Base-by-base conservation (phyloP, 2,888 invertebrate species). In the Macrosoma leucophasiata region DNA sequence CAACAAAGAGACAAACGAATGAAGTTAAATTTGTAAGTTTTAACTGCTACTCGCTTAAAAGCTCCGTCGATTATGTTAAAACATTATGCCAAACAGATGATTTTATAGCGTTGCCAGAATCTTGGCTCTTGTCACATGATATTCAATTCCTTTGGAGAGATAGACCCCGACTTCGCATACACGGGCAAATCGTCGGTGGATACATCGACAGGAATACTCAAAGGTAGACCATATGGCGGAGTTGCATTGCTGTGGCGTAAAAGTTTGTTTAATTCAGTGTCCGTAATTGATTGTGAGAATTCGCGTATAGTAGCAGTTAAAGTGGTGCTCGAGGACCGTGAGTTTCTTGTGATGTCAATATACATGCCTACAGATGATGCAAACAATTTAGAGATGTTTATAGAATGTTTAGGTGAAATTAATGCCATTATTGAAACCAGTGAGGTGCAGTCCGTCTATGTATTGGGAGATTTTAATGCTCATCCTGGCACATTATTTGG, bases 221-320 rank as follows among this genome's bases (percentile, higher is more conserved):
- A 12, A 2, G 43, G 37, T 3, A 19, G 37, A 11, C 43, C 39
- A 2, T 36, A 33, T 18, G 42, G 42, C 3, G 33, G 42, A 1
- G 21, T 39, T 2, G 36, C 38, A 4, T 8, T 41, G 3, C 15
- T 41, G 9, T 37, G 42, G 36, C 12, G 31, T 7, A 39, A 29
- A 13, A 10, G 15, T 15, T 4, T 20, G 9, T 42, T 42, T 22
- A 7, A 26, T 2, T 7, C 15, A 9, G 36, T 39, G 9, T 19
- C 35, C 7, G 19, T 36, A 5, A 20, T 43, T 6, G 12, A 36
- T 15, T 31, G 39, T 13, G 7, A 8, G 4, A 28, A 23, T 21
- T 7, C 13, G 11, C 21, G 33, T 17, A 13, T 33, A 6, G 23
- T 13, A 8, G 27, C 28, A 18, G 13, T 33, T 9, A 12, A 23